Conservation (phyloP, 2,797 vertebrate genomes). For the Tenualosa ilisha region DNA sequence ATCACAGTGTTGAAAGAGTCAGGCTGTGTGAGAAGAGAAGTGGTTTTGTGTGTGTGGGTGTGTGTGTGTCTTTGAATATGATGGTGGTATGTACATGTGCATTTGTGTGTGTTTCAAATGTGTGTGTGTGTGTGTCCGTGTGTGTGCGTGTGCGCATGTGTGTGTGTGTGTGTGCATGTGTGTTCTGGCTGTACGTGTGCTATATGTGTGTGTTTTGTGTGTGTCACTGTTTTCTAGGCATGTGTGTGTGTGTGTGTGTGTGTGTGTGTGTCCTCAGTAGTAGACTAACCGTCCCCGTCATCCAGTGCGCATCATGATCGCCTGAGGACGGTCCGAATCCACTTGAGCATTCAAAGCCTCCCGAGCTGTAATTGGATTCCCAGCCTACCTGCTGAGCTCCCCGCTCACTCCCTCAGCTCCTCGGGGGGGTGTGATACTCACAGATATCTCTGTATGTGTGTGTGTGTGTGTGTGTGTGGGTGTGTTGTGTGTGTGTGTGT, state of each 20-base stretch:
- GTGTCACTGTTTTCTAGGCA: background rate
- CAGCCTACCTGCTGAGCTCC: conserved; percentile 84
- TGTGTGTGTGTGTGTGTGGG: conserved; percentile 42
- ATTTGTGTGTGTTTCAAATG: background rate
- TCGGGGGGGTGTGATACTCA: conserved; percentile 20
- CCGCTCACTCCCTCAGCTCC: background rate
- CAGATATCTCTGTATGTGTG: conserved; percentile 4
- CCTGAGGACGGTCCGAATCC: conserved; percentile 84
- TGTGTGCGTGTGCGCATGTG: too few species aligned
- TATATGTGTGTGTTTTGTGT: background rate
- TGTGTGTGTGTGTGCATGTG: too few species aligned
- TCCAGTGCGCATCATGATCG: conserved; percentile 69
- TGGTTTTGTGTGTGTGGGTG: background rate
- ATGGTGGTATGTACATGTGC: background rate
- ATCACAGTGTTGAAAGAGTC: background rate
- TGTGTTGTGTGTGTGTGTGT: too few species aligned
- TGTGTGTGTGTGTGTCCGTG: too few species aligned
- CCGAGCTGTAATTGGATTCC: conserved; percentile 86
- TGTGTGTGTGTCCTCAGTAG: background rate
- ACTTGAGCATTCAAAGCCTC: conserved; percentile 84
- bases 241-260: background rate
- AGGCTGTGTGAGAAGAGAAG: background rate
- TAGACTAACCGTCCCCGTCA: background rate
- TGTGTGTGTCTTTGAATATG: background rate
- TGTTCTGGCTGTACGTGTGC: too few species aligned